Evolutionary conservation across 2,888 invertebrate species (phyloP).

Genomic region (Leptinotarsa haldemani): DNA sequence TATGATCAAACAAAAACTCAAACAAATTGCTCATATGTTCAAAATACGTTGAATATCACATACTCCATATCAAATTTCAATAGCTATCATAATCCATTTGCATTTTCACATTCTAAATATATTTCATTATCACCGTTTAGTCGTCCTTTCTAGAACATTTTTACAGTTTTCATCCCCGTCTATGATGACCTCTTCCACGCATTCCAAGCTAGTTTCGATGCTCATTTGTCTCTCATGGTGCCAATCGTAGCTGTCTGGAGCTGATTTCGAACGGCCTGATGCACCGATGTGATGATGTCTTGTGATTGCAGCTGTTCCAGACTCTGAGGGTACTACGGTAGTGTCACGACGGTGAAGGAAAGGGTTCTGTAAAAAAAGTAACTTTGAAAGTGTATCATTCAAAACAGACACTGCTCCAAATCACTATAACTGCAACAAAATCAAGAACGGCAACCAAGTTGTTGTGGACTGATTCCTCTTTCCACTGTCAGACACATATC

Average conservation of each 20-base stretch:
- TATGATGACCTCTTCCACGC: conserved; percentile 58
- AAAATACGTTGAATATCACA: neutral
- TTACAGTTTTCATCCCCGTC: conserved; percentile 41
- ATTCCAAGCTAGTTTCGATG: conserved; percentile 58
- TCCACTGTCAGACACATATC: too few species aligned
- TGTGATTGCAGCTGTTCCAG: conserved; percentile 46
- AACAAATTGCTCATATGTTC: neutral
- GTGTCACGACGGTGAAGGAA: conserved; percentile 65
- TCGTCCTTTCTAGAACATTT: conserved; percentile 13
- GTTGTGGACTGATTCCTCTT: too few species aligned
- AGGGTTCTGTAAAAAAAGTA: conserved; percentile 69
- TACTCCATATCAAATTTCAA: neutral
- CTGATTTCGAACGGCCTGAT: conserved; percentile 80
- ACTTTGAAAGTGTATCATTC: too few species aligned
- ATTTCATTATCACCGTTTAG: conserved; percentile 39
- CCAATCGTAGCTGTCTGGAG: conserved; percentile 75
- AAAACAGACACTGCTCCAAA: too few species aligned
- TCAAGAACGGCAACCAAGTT: too few species aligned
- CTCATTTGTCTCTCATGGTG: conserved; percentile 55
- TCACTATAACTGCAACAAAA: too few species aligned
- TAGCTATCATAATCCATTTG: neutral
- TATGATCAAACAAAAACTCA: too few species aligned
- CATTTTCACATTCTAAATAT: neutral
- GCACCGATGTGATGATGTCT: conserved; percentile 63
- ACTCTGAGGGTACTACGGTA: conserved; percentile 53